These are phyloP conservation scores for Luperina nickerlii DNA, from an alignment of 2,888 invertebrate genomes.

Conservation along the genomic window DNA sequence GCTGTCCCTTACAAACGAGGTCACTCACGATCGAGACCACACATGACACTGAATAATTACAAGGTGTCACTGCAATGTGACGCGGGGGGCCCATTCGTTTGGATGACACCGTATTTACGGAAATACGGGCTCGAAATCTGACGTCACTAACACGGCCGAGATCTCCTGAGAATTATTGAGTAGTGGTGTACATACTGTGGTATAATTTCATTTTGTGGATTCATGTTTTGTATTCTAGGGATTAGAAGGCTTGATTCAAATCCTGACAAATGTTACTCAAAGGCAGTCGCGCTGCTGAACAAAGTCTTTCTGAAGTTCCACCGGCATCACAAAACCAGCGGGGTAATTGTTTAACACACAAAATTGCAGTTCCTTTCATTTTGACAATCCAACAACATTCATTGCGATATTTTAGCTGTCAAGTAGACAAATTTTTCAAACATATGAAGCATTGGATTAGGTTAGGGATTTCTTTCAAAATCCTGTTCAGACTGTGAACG, in stretches of 20 bases:
- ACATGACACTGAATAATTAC: constrained; percentile 63
- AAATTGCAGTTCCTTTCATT: background rate
- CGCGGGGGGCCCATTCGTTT: constrained; percentile 17
- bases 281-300: background rate
- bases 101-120: constrained; percentile 18
- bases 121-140: constrained; percentile 23
- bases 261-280: background rate
- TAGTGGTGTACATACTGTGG: background rate
- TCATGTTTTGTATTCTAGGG: background rate
- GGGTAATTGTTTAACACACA: background rate
- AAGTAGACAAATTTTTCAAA: background rate
- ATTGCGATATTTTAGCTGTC: background rate
- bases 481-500: background rate
- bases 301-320: background rate
- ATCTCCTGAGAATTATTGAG: background rate
- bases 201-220: constrained; percentile 1
- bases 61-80: constrained; percentile 43
- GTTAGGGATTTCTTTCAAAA: background rate
- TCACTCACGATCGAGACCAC: constrained; percentile 43
- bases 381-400: background rate
- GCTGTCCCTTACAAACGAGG: constrained; percentile 36
- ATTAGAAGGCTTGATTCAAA: background rate
- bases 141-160: constrained; percentile 3
- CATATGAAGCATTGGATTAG: background rate
- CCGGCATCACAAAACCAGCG: background rate